These are phyloP conservation scores for Triplophysa dalaica DNA, from an alignment of 2,113 vertebrate species.

Conservation along the genomic window DNA sequence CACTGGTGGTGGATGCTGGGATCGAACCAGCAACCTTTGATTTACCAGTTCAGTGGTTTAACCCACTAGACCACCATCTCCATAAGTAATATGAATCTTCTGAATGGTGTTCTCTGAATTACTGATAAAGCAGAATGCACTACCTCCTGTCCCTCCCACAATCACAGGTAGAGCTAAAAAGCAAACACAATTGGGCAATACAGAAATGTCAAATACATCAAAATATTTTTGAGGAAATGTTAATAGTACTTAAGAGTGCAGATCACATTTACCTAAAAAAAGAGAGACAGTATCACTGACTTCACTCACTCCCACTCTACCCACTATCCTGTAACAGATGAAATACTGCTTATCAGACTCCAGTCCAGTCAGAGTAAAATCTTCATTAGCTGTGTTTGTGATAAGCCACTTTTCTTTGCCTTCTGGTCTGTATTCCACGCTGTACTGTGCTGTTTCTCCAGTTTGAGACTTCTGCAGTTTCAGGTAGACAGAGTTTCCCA, in stretches of 20 bases:
- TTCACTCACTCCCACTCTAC: conserved; percentile 41
- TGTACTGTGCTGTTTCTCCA: conserved; percentile 13
- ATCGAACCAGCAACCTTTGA: no score
- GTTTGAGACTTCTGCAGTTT: conserved; percentile 25
- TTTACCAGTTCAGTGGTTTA: no score
- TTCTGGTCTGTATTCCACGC: conserved; percentile 25
- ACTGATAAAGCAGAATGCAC: neutral
- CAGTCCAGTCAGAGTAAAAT: conserved; percentile 21
- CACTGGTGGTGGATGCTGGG: no score
- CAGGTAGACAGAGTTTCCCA: neutral
- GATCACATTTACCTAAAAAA: no score
- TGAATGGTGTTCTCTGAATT: neutral
- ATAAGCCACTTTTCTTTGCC: neutral
- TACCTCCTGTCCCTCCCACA: neutral
- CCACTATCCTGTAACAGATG: conserved; percentile 14
- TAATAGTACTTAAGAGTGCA: no score
- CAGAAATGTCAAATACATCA: neutral
- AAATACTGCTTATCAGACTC: neutral
- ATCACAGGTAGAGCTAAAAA: neutral
- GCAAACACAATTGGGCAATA: neutral
- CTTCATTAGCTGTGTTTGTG: neutral
- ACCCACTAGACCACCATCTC: no score
- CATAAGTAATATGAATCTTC: neutral
- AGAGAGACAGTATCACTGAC: conserved; percentile 19
- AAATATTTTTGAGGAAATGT: no score